A percentile compares a stretch with the other conserved stretches of the same genome.
phyloP scores from a whole-genome alignment of 2,797 vertebrate genomes.

The Anas bernieri region DNA sequence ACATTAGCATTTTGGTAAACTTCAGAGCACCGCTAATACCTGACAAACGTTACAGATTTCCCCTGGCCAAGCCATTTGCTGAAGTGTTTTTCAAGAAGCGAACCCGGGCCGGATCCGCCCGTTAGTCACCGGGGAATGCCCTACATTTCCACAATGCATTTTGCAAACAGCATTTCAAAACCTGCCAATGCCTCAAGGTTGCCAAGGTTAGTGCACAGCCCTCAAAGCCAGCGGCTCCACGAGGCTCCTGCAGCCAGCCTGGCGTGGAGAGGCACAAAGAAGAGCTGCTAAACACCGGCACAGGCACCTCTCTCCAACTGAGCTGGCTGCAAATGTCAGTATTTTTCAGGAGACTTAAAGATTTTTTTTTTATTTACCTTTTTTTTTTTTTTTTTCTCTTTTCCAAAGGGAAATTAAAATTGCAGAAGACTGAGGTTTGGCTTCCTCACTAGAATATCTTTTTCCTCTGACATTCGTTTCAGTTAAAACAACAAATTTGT shows the following conservation, averaged over 20 bases:
- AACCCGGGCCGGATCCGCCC: fast-evolving
- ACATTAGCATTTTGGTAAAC: background rate
- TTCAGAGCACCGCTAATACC: background rate
- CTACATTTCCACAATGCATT: background rate
- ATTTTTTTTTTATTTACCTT: background rate
- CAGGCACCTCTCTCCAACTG: background rate
- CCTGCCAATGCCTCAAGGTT: background rate
- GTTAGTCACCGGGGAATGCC: background rate
- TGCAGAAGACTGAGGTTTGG: background rate
- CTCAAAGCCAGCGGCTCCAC: fast-evolving
- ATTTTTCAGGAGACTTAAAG: background rate
- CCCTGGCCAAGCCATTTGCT: background rate
- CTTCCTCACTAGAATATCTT: background rate
- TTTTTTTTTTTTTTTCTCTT: background rate
- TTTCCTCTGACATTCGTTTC: background rate
- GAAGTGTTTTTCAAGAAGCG: fast-evolving
- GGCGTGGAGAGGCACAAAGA: background rate
- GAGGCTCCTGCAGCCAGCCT: background rate
- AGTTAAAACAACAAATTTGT: background rate
- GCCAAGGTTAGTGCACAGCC: background rate
- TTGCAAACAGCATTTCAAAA: background rate
- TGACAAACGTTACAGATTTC: fast-evolving
- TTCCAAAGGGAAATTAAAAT: background rate
- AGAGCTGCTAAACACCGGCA: background rate
- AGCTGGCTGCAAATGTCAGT: background rate